phyloP scores from a whole-genome alignment of 2,797 vertebrate genomes.

The Tauraco hartlaubi region DNA sequence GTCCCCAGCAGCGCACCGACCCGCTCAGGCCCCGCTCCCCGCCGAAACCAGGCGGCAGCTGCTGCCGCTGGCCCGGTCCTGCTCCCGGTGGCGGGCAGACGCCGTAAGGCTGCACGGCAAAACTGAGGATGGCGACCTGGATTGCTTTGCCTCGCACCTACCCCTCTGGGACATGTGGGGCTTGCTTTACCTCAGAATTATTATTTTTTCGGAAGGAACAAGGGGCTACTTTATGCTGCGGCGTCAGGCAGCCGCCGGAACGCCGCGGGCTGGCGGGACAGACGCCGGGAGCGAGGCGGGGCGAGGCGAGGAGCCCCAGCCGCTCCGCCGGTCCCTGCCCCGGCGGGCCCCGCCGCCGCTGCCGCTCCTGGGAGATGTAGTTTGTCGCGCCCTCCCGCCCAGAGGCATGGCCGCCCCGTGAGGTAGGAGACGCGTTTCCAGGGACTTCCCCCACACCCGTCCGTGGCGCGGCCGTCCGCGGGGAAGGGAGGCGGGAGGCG shows the following conservation, averaged over 20 bases:
- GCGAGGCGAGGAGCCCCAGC: too few species aligned
- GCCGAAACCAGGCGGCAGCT: background rate
- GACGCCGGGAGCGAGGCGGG: too few species aligned
- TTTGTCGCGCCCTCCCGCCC: background rate
- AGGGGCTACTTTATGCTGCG: fast-evolving
- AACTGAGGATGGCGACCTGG: background rate
- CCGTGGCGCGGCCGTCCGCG: background rate
- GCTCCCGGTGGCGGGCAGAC: fast-evolving
- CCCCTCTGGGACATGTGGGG: background rate
- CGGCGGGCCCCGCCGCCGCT: background rate
- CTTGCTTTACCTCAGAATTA: background rate
- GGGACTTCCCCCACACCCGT: background rate
- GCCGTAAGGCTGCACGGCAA: background rate
- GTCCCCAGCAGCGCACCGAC: too few species aligned
- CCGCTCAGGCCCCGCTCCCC: background rate
- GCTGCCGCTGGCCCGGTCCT: too few species aligned
- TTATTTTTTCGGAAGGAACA: background rate
- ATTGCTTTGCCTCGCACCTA: background rate
- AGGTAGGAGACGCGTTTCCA: background rate
- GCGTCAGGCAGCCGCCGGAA: fast-evolving
- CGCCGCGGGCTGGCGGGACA: fast-evolving
- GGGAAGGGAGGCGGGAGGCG: too few species aligned
- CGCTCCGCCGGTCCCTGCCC: background rate
- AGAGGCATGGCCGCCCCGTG: background rate
- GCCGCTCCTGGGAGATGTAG: background rate